phyloP scores from a whole-genome alignment of 53 echinoderm and acorn worm species.

The Crossaster papposus region DNA sequence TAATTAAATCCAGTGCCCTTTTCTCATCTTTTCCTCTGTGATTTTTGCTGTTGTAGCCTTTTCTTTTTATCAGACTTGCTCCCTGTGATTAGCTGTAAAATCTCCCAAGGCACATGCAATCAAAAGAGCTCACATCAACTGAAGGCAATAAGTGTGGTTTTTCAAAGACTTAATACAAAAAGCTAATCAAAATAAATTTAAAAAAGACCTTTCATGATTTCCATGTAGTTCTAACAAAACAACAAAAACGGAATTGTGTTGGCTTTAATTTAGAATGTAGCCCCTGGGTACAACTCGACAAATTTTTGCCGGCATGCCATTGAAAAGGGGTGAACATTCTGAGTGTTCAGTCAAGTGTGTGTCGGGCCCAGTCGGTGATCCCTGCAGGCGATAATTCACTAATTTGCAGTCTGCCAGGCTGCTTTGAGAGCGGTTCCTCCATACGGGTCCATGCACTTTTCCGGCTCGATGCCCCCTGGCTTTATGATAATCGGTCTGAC shows the following conservation, averaged over 20 bases:
- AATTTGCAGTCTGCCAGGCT: neutral
- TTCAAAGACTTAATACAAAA: neutral
- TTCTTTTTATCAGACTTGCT: neutral
- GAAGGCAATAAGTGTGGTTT: neutral
- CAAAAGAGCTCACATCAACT: neutral
- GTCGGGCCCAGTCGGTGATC: neutral
- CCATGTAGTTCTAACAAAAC: neutral
- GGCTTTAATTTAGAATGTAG: neutral
- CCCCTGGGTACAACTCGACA: neutral
- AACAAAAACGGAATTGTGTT: neutral
- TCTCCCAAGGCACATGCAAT: neutral
- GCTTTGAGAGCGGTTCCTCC: neutral
- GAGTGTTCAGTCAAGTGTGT: constrained; percentile 1
- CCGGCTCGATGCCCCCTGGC: neutral
- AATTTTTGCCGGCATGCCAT: neutral
- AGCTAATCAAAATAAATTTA: neutral
- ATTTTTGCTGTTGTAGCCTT: neutral
- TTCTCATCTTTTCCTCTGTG: neutral
- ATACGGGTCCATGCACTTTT: neutral
- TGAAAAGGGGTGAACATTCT: neutral
- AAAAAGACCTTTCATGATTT: neutral
- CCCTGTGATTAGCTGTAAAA: neutral
- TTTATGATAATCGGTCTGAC: constrained; percentile 2
- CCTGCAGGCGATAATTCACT: neutral
- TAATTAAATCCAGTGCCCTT: neutral